Evolutionary conservation across 2,797 vertebrate genomes (phyloP), one percentile per base, ranked within the genome.

Genomic region (Aplochiton taeniatus): DNA sequence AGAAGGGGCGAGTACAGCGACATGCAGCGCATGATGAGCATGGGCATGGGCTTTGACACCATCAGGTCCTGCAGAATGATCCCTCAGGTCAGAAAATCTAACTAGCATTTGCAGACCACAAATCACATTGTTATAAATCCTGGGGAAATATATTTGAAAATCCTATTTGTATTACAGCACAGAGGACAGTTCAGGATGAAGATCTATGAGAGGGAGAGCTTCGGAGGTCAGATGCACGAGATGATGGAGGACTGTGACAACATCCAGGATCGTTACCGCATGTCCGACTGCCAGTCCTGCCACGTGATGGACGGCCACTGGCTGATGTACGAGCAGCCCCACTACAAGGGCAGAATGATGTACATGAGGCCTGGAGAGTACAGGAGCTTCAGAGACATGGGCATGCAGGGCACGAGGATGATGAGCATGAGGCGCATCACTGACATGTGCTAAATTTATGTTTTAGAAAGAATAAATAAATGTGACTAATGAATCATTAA

Each of bases 1-100:
- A 92, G 78, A 69, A 91, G 87, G 69, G 92, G 92, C 17, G 92
- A 93, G 72, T 92, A 93, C 76, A 47, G 70, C 4, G 91, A 93
- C 75, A 89, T 91, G 72, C 90, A 92, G 76, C 90, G 89, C 60
- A 84, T 91, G 88, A 88, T 86, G 84, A 89, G 87, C 79, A 88
- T 89, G 84, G 91, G 91, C 50, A 90, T 89, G 84, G 85, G 73
- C 74, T 86, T 92, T 0, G 91, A 92, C 67, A 61, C 53, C 70
- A 91, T 92, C 78, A 89, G 88, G 45, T 93, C 92, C 63, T 92
- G 91, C 77, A 86, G 88, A 45, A 86, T 91, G 79, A 92, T 93
- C 79, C 90, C 92, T 51, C 59, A 65, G 20, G 92, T 93, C 88
- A 77, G 83, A 47, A 0, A 74, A 41, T 54, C 49, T 16, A 48